These are phyloP conservation scores for Chelmon rostratus DNA, from an alignment of 2,797 vertebrate species.

Conservation along the genomic window DNA sequence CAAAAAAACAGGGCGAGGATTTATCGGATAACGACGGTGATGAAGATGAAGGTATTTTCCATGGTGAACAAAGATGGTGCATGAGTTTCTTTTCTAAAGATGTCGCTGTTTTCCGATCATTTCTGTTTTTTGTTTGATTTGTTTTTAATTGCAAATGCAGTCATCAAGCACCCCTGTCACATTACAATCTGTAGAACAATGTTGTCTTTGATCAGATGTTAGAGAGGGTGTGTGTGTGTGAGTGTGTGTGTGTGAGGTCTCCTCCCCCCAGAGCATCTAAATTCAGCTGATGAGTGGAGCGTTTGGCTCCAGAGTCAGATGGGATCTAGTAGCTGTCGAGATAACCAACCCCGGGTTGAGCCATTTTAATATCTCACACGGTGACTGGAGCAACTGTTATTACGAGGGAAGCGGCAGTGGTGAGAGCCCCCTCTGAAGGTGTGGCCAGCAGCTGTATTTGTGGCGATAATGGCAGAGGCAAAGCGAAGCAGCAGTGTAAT, in stretches of 20 bases:
- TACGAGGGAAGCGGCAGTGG: constrained; percentile 44
- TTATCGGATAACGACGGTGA: constrained; percentile 99
- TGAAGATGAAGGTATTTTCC: constrained; percentile 99
- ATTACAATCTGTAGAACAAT: constrained; percentile 41
- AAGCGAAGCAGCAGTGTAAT: constrained; percentile 73
- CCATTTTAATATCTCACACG: constrained; percentile 64
- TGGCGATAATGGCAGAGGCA: constrained; percentile 64
- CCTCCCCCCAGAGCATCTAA: constrained; percentile 46
- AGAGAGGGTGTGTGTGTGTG: constrained; percentile 36
- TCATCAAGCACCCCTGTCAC: constrained; percentile 61
- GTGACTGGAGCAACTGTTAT: constrained; percentile 56
- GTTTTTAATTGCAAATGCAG: constrained; percentile 48
- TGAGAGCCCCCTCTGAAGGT: constrained; percentile 56
- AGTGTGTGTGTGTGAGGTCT: constrained; percentile 44
- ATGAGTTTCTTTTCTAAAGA: constrained; percentile 72
- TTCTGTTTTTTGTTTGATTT: constrained; percentile 41
- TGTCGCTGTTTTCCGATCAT: constrained; percentile 55
- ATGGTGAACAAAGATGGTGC: constrained; percentile 90
- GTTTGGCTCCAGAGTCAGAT: constrained; percentile 64
- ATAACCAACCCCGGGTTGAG: constrained; percentile 49
- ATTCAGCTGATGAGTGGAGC: constrained; percentile 48
- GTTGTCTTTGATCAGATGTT: constrained; percentile 28
- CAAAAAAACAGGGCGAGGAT: constrained; percentile 99
- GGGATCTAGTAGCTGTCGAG: constrained; percentile 48
- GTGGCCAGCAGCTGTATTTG: constrained; percentile 63